These are phyloP conservation scores for Listronotus oregonensis DNA, from an alignment of 1,140 invertebrate species.

Conservation along the genomic window DNA sequence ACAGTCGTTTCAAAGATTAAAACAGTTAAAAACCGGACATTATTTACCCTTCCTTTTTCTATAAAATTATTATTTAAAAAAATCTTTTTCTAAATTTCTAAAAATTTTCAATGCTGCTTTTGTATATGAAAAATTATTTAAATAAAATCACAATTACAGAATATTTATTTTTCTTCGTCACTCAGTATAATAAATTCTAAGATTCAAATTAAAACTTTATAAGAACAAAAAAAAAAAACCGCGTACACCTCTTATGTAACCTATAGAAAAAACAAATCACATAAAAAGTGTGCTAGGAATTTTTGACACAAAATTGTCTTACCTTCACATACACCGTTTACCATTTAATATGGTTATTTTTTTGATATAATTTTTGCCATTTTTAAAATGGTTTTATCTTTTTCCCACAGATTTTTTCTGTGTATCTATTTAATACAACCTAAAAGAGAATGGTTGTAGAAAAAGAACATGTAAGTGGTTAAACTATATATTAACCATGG, in stretches of 20 bases:
- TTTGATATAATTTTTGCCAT: background rate
- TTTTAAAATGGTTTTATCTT: background rate
- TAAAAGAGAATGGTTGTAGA: slow-evolving; percentile 44
- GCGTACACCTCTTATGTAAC: background rate
- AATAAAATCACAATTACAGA: too few species aligned
- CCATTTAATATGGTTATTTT: slow-evolving; percentile 7
- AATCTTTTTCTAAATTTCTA: too few species aligned
- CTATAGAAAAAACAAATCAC: background rate
- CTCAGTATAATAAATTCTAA: too few species aligned
- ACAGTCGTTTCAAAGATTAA: too few species aligned
- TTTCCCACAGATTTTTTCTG: slow-evolving; percentile 14
- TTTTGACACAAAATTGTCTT: slow-evolving; percentile 8
- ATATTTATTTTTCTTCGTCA: too few species aligned
- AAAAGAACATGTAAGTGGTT: background rate
- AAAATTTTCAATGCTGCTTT: too few species aligned
- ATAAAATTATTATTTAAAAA: too few species aligned
- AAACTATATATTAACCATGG: background rate
- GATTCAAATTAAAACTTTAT: too few species aligned
- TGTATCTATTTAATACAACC: slow-evolving; percentile 38
- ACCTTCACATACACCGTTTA: slow-evolving; percentile 2
- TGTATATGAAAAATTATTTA: too few species aligned
- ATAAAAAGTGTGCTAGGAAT: background rate
- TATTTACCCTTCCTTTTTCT: too few species aligned
- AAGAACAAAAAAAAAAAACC: too few species aligned
- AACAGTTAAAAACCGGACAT: too few species aligned